Base-by-base conservation (phyloP, 2,113 vertebrate species). In the Thryonomys swinderianus region DNA sequence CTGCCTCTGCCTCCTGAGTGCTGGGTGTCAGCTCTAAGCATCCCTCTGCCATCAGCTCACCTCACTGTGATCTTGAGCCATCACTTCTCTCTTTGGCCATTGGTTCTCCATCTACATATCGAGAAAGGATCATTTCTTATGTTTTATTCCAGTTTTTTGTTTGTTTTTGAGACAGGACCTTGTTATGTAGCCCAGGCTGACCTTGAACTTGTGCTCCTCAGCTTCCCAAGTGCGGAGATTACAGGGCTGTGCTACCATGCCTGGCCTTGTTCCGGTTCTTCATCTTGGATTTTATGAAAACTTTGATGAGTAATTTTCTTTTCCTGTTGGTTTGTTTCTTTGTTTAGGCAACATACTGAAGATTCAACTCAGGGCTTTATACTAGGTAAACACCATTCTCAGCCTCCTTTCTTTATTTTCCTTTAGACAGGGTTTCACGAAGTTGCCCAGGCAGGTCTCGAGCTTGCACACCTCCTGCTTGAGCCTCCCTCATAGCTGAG, bases 251-350 rank as follows among this genome's bases (percentile, higher is more conserved):
- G 66, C 66, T 34, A 67, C 66, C 66, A n/a, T 66, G 6, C 16
- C 30, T 67, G 66, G 34, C 66, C 34, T 67, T 67, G 8, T n/a
- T 67, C 32, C 30, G 83, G 25, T 76, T 95, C 64, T 74, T 91
- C 74, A 85, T 61, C 27, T 73, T 86, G 23, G 45, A 81, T 86
- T 95, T 69, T 79, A 74, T 80, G 34, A n/a, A 16, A 90, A 34
- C 91, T 81, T 85, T 84, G 59, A 74, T 88, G 57, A 37, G 32
- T 67, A 67, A 34, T 67, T 67, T 67, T 67, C 64, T 7, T 57
- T 57, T 57, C 20, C 55, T 66, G 14, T 66, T 66, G 34, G 34
- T 66, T 66, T 66, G 5, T 62, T 61, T 61, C 9, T 64, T 64
- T 64, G 12, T 55, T 57, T 57, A 57, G 55, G 17, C 17, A 57